Base-by-base conservation (phyloP, 1,140 invertebrate genomes). In the silkworm (Bombyx mori) region DNA sequence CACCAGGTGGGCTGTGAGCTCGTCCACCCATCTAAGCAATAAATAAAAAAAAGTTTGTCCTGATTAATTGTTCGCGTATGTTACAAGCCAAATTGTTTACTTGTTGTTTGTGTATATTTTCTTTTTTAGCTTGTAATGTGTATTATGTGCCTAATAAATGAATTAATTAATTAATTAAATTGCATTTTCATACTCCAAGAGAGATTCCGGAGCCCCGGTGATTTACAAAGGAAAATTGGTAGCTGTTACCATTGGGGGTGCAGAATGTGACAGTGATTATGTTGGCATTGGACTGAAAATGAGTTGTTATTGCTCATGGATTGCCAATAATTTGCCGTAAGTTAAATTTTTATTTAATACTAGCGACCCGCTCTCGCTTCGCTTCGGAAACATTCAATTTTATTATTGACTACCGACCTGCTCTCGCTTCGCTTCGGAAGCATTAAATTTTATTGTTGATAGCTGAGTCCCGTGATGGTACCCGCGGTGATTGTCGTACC, bases 221-320 rank as follows among this genome's bases (percentile, higher is more conserved):
- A 56, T 79, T 12, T 60, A 61, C 42, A 59, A 63, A 10, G 73
- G 69, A 6, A 66, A 69, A 5, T 49, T 82, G 8, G 64, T 78
- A n/a, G 77, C 73, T 0, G 63, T 82, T 35, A 79, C 77, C 0
- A 57, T 78, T 7, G 73, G 77, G 3, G 69, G 72, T 7, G 64
- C 63, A 9, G 60, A 73, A 3, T 68, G 56, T 22, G 68, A 75
- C 1, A 72, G 67, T 6, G 71, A 78, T 1, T 65, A 68, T 8
- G 62, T 79, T 7, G 71, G 69, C 35, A 53, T 82, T n/a, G 79
- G 73, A 1, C 68, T 73, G 58, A 78, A 74, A 52, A 71, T 82
- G 51, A 66, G 57, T 46, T 82, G 79, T 44, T 82, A 68, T 49
- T 82, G 79, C 56, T 56, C 58, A 6, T 82, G 77, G 79, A 78